A percentile compares a stretch with the other conserved stretches of the same genome.
Conservation (phyloP, 2,888 invertebrate genomes). For the Spilarctia lutea region DNA sequence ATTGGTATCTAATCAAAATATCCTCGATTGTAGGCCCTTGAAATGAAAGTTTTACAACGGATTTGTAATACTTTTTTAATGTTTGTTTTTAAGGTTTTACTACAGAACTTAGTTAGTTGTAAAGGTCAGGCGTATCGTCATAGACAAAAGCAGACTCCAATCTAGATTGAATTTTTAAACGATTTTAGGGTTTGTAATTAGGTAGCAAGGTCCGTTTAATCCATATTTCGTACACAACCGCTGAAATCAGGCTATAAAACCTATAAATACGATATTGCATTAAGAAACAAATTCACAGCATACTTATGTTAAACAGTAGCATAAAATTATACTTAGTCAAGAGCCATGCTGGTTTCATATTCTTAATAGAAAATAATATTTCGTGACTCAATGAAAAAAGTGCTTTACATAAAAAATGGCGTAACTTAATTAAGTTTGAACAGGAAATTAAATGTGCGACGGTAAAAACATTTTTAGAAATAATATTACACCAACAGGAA, state of each 20-base stretch:
- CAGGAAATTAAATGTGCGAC: constrained; percentile 71
- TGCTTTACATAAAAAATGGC: constrained; percentile 49
- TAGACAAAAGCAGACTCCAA: too few species aligned
- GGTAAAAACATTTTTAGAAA: constrained; percentile 54
- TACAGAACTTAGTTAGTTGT: too few species aligned
- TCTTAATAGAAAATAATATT: constrained; percentile 50
- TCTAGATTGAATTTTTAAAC: too few species aligned
- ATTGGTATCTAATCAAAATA: neutral
- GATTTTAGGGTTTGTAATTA: too few species aligned
- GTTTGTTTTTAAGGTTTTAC: too few species aligned
- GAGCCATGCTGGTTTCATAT: constrained; percentile 23
- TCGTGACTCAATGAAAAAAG: constrained; percentile 57
- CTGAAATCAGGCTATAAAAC: constrained; percentile 28
- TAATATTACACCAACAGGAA: constrained; percentile 51
- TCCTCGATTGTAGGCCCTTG: too few species aligned
- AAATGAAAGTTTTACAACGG: too few species aligned
- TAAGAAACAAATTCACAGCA: constrained; percentile 39
- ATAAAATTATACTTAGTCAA: constrained; percentile 49
- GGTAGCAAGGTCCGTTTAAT: neutral
- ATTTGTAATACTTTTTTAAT: too few species aligned
- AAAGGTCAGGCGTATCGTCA: too few species aligned
- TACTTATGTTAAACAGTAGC: constrained; percentile 43
- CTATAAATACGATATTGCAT: constrained; percentile 35
- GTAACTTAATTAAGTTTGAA: constrained; percentile 65
- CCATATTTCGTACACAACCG: constrained; percentile 6